Evolutionary conservation across 2,113 vertebrate genomes (phyloP).

Genomic region (Empidonax traillii): DNA sequence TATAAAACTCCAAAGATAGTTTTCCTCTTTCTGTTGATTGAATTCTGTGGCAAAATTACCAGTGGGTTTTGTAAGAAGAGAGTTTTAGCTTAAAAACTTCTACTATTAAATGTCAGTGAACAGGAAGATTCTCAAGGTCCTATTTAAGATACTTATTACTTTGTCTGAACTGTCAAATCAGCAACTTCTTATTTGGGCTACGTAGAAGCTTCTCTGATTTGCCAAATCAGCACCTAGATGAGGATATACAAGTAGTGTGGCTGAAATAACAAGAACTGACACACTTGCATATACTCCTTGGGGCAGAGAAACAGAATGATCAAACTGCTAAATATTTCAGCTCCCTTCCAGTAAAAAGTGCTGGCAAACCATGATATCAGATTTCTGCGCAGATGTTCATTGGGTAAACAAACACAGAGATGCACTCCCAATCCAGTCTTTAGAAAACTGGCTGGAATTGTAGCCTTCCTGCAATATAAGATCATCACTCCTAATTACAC

Average conservation of each 20-base stretch:
- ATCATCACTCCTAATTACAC: constrained; percentile 20
- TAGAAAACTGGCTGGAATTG: not conserved
- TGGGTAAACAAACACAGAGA: not conserved
- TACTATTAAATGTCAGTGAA: not conserved
- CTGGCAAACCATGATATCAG: not conserved
- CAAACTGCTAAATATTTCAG: constrained; percentile 28
- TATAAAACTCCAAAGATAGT: not conserved
- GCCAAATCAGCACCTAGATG: not conserved
- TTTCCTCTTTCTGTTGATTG: not conserved
- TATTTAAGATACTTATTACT: not conserved
- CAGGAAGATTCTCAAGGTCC: not conserved
- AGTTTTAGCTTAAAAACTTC: not conserved
- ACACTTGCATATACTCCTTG: not conserved
- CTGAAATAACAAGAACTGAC: constrained; percentile 17
- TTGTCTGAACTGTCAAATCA: not conserved
- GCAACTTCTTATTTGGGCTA: not conserved
- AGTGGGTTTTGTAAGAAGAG: not conserved
- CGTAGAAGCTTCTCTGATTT: not conserved
- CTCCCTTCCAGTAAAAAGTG: not conserved
- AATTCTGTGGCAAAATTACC: not conserved
- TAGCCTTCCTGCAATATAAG: not conserved
- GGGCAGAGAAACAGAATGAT: not conserved
- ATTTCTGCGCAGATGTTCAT: constrained; percentile 20
- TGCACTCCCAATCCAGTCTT: not conserved
- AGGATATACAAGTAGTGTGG: not conserved